These are phyloP conservation scores for Mesoclemmys tuberculata DNA, from an alignment of 2,113 vertebrate species.

Conservation along the genomic window DNA sequence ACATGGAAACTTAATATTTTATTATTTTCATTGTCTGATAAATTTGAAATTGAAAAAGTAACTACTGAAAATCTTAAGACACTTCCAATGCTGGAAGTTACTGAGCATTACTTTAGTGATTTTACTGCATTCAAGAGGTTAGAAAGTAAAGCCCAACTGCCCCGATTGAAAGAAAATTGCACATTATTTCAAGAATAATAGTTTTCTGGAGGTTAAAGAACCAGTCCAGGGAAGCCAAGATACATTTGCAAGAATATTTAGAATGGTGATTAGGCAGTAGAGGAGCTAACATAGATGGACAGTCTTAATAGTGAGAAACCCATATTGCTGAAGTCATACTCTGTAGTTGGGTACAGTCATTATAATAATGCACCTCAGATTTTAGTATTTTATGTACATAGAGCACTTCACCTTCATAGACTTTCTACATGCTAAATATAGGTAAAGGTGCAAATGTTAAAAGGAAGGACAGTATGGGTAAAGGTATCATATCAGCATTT, in stretches of 20 bases:
- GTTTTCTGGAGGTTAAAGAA: constrained; percentile 60
- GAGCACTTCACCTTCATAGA: neutral
- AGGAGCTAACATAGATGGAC: constrained; percentile 21
- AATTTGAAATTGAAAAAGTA: constrained; percentile 68
- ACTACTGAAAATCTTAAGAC: constrained; percentile 66
- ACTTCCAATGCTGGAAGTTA: constrained; percentile 57
- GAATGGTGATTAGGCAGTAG: constrained; percentile 20
- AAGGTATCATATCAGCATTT: neutral
- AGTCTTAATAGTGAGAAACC: constrained; percentile 8
- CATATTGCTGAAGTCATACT: fast-evolving
- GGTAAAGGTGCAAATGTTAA: neutral
- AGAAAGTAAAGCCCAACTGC: constrained; percentile 55
- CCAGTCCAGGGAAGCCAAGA: constrained; percentile 44
- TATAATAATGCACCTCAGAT: neutral
- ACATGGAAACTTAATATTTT: constrained; percentile 52
- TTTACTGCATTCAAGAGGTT: constrained; percentile 52
- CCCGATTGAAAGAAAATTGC: constrained; percentile 58
- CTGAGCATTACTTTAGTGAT: constrained; percentile 58
- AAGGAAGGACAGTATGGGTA: neutral
- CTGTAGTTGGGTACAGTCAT: fast-evolving
- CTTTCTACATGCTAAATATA: fast-evolving
- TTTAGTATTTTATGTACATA: neutral
- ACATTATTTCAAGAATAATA: constrained; percentile 58
- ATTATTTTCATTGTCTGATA: constrained; percentile 69
- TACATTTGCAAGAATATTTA: constrained; percentile 49